Percentiles rank a stretch among this genome's conserved stretches.
phyloP scores from a whole-genome alignment of 64 coral and sea anemone genomes.

The Montipora efflorescens region DNA sequence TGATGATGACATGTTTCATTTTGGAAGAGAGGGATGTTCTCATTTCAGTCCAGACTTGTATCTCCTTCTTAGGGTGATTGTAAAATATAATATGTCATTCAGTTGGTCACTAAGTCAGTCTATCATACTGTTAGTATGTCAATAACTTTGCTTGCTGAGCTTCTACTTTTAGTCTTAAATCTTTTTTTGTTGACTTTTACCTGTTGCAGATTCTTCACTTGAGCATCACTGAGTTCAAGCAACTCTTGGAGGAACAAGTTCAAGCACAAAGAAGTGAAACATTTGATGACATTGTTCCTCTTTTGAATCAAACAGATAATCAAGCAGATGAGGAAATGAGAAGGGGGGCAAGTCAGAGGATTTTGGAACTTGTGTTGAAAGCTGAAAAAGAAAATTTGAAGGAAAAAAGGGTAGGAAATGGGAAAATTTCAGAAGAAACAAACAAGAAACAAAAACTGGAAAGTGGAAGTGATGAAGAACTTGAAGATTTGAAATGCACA shows the following conservation, averaged over 20 bases:
- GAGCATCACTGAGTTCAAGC: slow-evolving; percentile 23
- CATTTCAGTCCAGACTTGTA: slow-evolving; percentile 66
- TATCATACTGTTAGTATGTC: too few species aligned
- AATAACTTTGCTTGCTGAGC: neutral
- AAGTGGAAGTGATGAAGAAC: too few species aligned
- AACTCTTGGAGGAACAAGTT: slow-evolving; percentile 44
- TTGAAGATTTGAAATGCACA: neutral
- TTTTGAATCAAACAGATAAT: neutral
- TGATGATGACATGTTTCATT: slow-evolving; percentile 63
- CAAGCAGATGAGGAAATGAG: neutral
- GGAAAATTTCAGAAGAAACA: neutral
- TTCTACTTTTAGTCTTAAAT: neutral
- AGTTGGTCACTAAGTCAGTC: too few species aligned
- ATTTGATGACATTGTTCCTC: slow-evolving; percentile 74
- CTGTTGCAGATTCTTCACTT: slow-evolving; percentile 40
- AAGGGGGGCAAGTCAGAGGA: neutral
- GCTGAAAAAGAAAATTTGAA: neutral
- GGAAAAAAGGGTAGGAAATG: neutral
- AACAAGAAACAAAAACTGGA: neutral
- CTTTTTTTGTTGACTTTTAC: neutral
- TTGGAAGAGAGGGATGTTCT: slow-evolving; percentile 74
- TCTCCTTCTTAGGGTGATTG: slow-evolving; percentile 63
- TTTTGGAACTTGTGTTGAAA: slow-evolving; percentile 40
- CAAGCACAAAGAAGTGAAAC: slow-evolving; percentile 29
- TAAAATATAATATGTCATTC: slow-evolving; percentile 7